Evolutionary conservation across 2,797 vertebrate genomes (phyloP), one percentile per base, ranked within the genome.

Genomic region (Cynodonichthys magdalenae): DNA sequence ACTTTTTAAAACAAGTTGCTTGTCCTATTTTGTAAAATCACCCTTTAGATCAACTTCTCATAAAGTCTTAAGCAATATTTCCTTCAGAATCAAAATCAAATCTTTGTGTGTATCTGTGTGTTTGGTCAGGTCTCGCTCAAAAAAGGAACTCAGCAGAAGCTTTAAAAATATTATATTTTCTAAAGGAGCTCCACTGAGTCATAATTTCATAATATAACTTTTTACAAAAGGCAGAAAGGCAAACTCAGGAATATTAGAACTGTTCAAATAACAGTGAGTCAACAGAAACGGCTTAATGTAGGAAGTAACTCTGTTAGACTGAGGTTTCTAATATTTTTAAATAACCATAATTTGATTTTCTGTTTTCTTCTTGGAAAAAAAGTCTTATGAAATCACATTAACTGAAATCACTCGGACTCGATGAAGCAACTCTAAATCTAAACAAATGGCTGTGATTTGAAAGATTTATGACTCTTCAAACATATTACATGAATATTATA

Each of bases 381-480:
- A 3, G 24, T 41, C 20, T 55, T 74, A 47, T 53, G 42, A 31
- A 66, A 70, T 66, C 10, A 18, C 27, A 42, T 20, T 24, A 29
- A 15, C 31, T 39, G 29, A 48, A 61, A 44, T 47, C 44, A 62
- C 45, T 47, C 27, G 19, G 19, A 18, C 2, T 18, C 54, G 42
- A 3, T 24, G 24, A 61, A 61, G 46, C 50, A 24, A 58, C 50
- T 49, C 31, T 5, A 31, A 59, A 70, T 57, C 49, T 8, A 27
- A 72, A 72, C 57, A 79, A 75, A 66, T 54, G 50, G 66, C 45
- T 8, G 4, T 39, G 17, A 28, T 59, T 51, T 87, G 17, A 86
- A 88, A 87, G 36, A 87, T 90, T 77, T n/a, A 85, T 86, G 53
- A 19, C 48, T 4, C 71, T 75, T 71, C 8, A 77, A 77, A 73